Base-by-base conservation (phyloP, 2,888 invertebrate species). In the Caenorhabditis parvicauda region DNA sequence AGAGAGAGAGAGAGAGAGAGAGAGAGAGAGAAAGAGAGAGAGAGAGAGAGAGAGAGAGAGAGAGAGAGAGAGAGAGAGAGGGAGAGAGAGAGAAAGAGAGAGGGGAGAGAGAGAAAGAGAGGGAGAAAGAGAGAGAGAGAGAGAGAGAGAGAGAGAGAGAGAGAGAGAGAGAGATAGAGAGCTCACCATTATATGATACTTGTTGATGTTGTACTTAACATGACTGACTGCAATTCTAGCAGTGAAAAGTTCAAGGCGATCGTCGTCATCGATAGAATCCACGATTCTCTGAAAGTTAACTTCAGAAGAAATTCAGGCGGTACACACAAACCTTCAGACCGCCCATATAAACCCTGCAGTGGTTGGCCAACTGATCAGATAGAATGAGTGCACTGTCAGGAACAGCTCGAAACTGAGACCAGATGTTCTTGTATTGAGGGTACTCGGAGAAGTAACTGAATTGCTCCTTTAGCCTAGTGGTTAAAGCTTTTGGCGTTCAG, bases 351-450 rank as follows among this genome's bases (percentile, higher is more conserved):
- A 75, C 72, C 22, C 53, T 62, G 44, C 64, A 70, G 52, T 75
- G 75, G 43, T 62, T 71, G 37, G 65, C 64, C 9, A 75, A 57
- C 29, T 63, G 59, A 37, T 72, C 64, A 7, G 75, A 75, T 29
- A 62, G 67, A 7, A 74, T 58, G 7, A 75, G 54, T 2, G 75
- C 64, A 12, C 64, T 65, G 56, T 75, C 75, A 21, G 70, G 70
- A 9, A 74, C 62, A 19, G 49, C 63, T 19, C 70, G 70, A 48
- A 75, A 75, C 49, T 73, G 72, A 0, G 73, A 72, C 75, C 75
- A 75, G 21, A 75, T 70, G 55, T 71, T 65, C 49, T 75, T 75
- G 61, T 75, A 75, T 28, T 72, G 65, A 1, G 75, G 75, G 49
- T 60, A 64, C 47, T 75, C 73, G 43, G 72, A 64, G 47, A 75